Conservation (phyloP, 2,113 vertebrate species). For the Odontesthes bonariensis region DNA sequence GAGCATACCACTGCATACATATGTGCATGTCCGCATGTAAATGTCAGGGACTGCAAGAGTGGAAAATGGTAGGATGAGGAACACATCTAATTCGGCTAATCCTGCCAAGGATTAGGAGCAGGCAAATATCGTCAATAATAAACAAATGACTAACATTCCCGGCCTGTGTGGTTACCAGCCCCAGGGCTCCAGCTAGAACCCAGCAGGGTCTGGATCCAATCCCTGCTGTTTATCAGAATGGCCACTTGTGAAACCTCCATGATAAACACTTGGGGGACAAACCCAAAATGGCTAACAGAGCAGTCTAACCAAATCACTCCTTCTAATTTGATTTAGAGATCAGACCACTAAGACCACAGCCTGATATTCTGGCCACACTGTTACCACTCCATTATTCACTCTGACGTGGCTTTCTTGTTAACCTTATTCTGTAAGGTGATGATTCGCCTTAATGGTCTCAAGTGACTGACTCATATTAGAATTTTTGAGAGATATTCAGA, state of each 20-base stretch:
- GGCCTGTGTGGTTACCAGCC: conserved; percentile 61
- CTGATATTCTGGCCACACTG: conserved; percentile 19
- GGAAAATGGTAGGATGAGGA: conserved; percentile 68
- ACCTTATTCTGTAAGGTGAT: background rate
- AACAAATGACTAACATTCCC: conserved; percentile 78
- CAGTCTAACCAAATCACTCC: conserved; percentile 44
- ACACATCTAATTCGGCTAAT: conserved; percentile 63
- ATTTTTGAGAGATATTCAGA: background rate
- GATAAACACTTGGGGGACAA: conserved; percentile 64
- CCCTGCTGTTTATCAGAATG: conserved; percentile 77
- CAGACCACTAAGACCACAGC: conserved; percentile 34
- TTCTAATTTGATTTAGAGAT: conserved; percentile 50
- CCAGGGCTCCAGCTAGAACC: conserved; percentile 59
- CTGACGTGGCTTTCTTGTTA: conserved; percentile 26
- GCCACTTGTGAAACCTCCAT: conserved; percentile 69
- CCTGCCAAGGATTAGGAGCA: conserved; percentile 64
- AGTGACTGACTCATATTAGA: conserved; percentile 10
- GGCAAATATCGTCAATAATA: conserved; percentile 71
- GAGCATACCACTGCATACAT: background rate
- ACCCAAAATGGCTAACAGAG: conserved; percentile 42
- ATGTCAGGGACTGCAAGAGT: conserved; percentile 43
- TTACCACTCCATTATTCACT: conserved; percentile 40
- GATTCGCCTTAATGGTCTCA: conserved; percentile 12
- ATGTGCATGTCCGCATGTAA: conserved; percentile 22
- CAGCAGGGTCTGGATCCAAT: conserved; percentile 79